These are phyloP conservation scores for Calameuta filiformis DNA, from an alignment of 2,888 invertebrate genomes.

Conservation along the genomic window DNA sequence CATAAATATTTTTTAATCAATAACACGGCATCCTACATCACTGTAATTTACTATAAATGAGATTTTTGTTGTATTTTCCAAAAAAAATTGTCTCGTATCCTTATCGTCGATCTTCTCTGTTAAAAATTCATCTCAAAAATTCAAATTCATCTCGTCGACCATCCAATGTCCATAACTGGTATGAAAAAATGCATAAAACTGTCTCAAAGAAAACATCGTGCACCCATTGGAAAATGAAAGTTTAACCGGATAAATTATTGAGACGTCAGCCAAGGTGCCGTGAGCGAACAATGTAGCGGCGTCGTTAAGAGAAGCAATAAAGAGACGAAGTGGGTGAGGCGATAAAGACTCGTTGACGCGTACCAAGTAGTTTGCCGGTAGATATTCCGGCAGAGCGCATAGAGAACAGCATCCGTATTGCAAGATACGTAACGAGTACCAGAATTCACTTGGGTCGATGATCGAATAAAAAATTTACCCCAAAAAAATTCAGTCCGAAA, in stretches of 20 bases:
- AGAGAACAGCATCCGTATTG: constrained; percentile 29
- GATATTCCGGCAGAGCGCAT: constrained; percentile 37
- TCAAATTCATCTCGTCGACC: background rate
- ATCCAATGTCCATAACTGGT: background rate
- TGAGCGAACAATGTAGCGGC: constrained; percentile 20
- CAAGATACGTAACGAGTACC: background rate
- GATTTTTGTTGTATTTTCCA: background rate
- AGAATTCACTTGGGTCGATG: background rate
- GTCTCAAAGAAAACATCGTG: background rate
- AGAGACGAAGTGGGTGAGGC: constrained; percentile 42
- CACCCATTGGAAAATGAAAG: constrained; percentile 6
- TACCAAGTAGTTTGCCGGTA: constrained; percentile 29
- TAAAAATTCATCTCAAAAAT: background rate
- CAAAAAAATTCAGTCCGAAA: background rate
- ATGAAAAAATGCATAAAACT: background rate
- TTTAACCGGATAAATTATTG: constrained; percentile 40
- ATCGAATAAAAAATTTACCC: background rate
- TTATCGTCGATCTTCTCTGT: background rate
- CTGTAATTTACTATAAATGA: background rate
- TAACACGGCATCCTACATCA: background rate
- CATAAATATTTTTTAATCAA: background rate
- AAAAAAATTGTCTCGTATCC: background rate
- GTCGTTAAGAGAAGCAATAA: constrained; percentile 56
- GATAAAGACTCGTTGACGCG: constrained; percentile 46
- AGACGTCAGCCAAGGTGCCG: constrained; percentile 36